Evolutionary conservation across 2,797 vertebrate species (phyloP).

Genomic region (Paedocypris micromegethes): DNA sequence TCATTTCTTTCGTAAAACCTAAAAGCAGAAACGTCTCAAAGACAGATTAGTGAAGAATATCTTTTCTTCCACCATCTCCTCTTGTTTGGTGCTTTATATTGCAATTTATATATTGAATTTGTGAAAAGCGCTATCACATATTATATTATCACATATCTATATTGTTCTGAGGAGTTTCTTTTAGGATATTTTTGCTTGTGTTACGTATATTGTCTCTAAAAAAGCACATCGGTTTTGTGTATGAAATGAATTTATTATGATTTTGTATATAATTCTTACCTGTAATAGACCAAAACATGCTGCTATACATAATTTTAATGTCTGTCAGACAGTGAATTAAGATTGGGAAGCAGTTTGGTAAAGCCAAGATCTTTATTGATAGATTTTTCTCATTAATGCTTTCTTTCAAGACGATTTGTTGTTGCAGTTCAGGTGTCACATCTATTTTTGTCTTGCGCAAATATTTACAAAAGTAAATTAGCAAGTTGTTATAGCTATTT

Average conservation of each 20-base stretch:
- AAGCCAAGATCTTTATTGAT: slow-evolving; percentile 29
- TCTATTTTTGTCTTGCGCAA: slow-evolving; percentile 33
- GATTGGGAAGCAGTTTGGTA: slow-evolving; percentile 8
- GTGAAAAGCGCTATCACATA: too few relatives aligned
- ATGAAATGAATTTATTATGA: too few relatives aligned
- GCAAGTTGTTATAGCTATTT: slow-evolving; percentile 71
- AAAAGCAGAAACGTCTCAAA: slow-evolving; percentile 49
- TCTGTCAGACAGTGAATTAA: slow-evolving; percentile 4
- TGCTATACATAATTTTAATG: too few relatives aligned
- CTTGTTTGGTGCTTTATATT: slow-evolving; percentile 31
- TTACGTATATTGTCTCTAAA: slow-evolving; percentile 24
- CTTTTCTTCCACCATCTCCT: slow-evolving; percentile 30
- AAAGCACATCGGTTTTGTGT: slow-evolving; percentile 32
- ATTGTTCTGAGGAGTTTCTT: slow-evolving; percentile 18
- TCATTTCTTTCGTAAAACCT: slow-evolving; percentile 53
- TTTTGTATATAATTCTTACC: too few relatives aligned
- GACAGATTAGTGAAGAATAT: slow-evolving; percentile 38
- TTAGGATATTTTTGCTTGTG: slow-evolving; percentile 40
- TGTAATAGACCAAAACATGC: too few relatives aligned
- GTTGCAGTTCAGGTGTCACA: slow-evolving; percentile 34
- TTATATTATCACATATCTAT: too few relatives aligned
- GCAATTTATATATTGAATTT: too few relatives aligned
- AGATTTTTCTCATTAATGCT: slow-evolving; percentile 16
- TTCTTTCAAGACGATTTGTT: slow-evolving; percentile 40
- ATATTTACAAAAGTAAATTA: slow-evolving; percentile 56